Conservation (phyloP, 2,888 invertebrate species). For the Girardia tigrina region DNA sequence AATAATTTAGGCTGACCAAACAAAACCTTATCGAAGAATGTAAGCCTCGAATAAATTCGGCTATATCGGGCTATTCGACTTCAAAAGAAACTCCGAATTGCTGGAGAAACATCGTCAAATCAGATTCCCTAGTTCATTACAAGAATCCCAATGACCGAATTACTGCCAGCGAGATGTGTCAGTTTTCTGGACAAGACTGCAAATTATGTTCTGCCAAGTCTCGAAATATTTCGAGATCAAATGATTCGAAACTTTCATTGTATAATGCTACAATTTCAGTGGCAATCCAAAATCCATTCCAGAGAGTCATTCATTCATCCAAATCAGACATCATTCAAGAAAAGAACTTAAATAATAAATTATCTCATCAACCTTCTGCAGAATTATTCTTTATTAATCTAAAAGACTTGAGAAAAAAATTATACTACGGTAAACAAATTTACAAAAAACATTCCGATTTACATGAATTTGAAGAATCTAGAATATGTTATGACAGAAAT, state of each 20-base stretch:
- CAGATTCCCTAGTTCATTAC: not conserved
- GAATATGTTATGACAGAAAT: not conserved
- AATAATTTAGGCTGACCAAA: no score
- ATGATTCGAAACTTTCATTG: not conserved
- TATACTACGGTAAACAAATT: not conserved
- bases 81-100: not conserved
- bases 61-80: not conserved
- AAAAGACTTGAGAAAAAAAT: not conserved
- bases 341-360: not conserved
- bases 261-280: not conserved
- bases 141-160: not conserved
- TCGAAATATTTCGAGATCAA: not conserved
- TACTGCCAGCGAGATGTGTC: not conserved
- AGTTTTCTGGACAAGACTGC: not conserved
- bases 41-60: not conserved
- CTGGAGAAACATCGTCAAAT: not conserved
- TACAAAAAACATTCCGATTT: not conserved
- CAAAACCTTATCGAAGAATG: no score
- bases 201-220: slow-evolving; percentile 4
- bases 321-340: not conserved
- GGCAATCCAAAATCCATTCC: not conserved
- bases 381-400: slow-evolving; percentile 8
- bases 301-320: not conserved
- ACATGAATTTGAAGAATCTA: not conserved
- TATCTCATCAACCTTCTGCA: not conserved